Conservation (phyloP, 2,888 invertebrate species). For the Eupeodes latifasciatus region DNA sequence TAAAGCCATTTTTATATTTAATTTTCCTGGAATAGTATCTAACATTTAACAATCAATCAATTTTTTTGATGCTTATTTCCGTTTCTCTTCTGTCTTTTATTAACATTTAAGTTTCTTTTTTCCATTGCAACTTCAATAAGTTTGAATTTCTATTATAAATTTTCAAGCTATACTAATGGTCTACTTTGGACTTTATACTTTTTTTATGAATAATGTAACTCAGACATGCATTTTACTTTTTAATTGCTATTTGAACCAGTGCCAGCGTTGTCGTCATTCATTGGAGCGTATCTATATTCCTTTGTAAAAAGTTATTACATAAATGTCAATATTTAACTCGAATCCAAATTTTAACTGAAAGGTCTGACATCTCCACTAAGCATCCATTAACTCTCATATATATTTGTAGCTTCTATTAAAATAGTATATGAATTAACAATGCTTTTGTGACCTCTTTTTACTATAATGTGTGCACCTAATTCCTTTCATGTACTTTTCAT, state of each 20-base stretch:
- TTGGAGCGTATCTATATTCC: background rate
- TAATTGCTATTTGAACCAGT: background rate
- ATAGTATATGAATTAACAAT: conserved; percentile 59
- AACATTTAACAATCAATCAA: no score
- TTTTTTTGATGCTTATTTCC: no score
- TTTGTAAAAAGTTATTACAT: background rate
- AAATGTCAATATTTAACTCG: conserved; percentile 18
- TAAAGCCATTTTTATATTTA: no score
- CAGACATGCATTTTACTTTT: background rate
- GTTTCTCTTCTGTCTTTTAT: no score
- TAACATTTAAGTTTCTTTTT: no score
- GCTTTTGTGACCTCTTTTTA: conserved; percentile 60
- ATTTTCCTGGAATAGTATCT: no score
- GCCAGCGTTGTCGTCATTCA: background rate
- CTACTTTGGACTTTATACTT: no score
- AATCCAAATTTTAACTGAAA: background rate
- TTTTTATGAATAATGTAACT: background rate
- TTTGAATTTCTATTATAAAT: no score
- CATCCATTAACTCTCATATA: background rate
- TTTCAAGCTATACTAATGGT: no score
- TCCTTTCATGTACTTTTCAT: conserved; percentile 38
- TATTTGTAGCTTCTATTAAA: background rate
- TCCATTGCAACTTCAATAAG: no score
- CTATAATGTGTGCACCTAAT: conserved; percentile 20
- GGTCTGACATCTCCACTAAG: background rate